Evolutionary conservation across 30 jellyfish, hydroid and myxozoan genomes (phyloP).

Genomic region (Aurelia coerulea): DNA sequence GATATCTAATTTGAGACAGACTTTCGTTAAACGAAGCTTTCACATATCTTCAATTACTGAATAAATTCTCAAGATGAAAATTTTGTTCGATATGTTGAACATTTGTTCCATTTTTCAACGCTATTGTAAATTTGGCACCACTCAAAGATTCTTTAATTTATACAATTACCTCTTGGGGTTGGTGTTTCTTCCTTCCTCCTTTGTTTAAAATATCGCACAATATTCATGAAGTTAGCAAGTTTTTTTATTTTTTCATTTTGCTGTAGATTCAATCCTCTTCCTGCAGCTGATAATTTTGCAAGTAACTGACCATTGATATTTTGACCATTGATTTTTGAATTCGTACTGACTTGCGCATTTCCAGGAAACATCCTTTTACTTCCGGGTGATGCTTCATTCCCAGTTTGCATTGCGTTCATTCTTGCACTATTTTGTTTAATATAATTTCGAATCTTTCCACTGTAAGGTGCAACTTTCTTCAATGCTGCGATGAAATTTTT

Average conservation of each 20-base stretch:
- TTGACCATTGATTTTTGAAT: background rate
- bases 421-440: slow-evolving; percentile 20
- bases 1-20: no score
- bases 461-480: slow-evolving; percentile 62
- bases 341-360: background rate
- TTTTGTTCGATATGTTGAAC: no score
- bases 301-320: background rate
- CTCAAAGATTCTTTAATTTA: background rate
- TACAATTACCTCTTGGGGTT: slow-evolving; percentile 5
- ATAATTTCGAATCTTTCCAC: slow-evolving; percentile 26
- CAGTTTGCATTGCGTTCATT: background rate
- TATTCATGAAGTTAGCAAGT: slow-evolving; percentile 21
- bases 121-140: no score
- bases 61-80: no score
- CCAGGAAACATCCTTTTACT: background rate
- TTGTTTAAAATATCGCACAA: slow-evolving; percentile 16
- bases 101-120: no score
- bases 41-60: no score
- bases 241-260: background rate
- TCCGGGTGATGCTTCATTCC: background rate
- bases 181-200: slow-evolving; percentile 11
- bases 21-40: no score
- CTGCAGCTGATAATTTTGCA: background rate
- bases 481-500: slow-evolving; percentile 25
- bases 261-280: background rate